These are phyloP conservation scores for Pipistrellus kuhlii DNA, from an alignment of 2,797 vertebrate species.

Conservation along the genomic window DNA sequence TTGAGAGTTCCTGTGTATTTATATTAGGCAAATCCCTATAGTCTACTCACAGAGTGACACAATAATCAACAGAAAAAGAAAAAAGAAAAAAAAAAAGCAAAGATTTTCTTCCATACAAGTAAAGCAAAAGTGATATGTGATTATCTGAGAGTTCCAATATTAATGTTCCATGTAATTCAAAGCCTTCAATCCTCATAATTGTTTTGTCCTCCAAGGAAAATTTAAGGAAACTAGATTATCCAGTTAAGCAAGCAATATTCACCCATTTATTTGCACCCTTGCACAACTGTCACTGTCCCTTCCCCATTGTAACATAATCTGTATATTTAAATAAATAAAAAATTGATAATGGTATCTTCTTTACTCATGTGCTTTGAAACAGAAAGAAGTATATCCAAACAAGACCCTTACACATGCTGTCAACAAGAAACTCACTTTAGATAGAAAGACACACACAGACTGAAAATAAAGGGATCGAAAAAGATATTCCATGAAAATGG, in stretches of 20 bases:
- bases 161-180: not conserved
- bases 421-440: not conserved
- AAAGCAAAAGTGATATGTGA: constrained; percentile 32
- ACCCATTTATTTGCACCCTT: not conserved
- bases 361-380: not conserved
- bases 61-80: not conserved
- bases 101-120: not conserved
- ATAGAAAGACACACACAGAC: not conserved
- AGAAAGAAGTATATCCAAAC: not conserved
- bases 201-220: not conserved
- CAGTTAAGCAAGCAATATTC: not conserved
- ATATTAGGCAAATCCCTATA: not conserved
- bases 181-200: not conserved
- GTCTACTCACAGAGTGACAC: not conserved
- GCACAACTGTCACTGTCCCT: not conserved
- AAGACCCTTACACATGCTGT: not conserved
- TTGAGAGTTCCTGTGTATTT: not conserved
- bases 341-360: not conserved
- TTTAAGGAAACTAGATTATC: not conserved
- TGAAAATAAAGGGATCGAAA: not conserved
- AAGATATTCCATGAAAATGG: not conserved
- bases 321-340: constrained; percentile 51
- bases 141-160: not conserved
- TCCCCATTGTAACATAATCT: not conserved
- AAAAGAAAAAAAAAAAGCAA: not conserved